phyloP scores from a whole-genome alignment of 2,797 vertebrate species.

The Notamacropus eugenii region DNA sequence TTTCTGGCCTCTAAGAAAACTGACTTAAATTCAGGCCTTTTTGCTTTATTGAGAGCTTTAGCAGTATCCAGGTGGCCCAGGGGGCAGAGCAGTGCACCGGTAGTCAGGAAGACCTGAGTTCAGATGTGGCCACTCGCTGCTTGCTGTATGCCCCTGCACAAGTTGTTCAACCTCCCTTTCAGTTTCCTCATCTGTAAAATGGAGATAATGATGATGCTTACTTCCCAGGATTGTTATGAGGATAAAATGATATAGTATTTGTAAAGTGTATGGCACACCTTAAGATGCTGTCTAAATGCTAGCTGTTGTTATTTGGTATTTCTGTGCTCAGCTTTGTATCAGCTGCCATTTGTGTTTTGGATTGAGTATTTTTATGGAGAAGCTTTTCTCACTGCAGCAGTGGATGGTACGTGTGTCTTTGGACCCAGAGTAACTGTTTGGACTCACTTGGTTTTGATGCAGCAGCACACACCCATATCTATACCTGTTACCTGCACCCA shows the following conservation, averaged over 20 bases:
- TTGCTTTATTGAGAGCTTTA: neutral
- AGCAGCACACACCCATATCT: neutral
- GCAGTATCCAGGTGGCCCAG: neutral
- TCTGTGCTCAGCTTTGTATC: neutral
- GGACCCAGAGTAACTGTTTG: neutral
- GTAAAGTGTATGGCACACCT: neutral
- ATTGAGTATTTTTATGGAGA: neutral
- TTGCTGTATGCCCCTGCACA: neutral
- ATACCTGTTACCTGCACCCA: neutral
- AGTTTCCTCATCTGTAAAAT: neutral
- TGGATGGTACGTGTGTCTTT: neutral
- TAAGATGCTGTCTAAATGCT: neutral
- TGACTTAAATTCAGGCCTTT: neutral
- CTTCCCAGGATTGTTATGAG: neutral
- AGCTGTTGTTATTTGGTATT: neutral
- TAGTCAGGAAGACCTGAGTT: neutral
- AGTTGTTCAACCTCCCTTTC: neutral
- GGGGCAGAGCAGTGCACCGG: neutral
- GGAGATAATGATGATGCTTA: neutral
- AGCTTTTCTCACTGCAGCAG: neutral
- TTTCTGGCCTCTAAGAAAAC: neutral
- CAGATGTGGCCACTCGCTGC: neutral
- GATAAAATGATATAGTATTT: neutral
- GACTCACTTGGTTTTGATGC: neutral
- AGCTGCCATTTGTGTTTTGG: constrained; percentile 5